Evolutionary conservation across 2,888 invertebrate species (phyloP).

Genomic region (Autographa gamma): DNA sequence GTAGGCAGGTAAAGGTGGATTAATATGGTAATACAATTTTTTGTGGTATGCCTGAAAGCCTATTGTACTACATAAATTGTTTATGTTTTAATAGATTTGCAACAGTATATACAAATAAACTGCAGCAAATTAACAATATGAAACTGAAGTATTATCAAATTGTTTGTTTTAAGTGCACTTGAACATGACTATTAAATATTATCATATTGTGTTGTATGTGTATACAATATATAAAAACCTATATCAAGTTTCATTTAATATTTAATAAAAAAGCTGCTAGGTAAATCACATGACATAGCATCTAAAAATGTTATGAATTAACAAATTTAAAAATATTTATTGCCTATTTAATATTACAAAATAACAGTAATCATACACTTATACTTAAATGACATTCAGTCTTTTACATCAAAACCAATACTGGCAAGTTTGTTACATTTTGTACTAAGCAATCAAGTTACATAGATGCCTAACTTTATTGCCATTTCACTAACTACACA

Average conservation of each 20-base stretch:
- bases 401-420: conserved; percentile 88
- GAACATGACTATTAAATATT: conserved; percentile 13
- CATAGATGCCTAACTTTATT: conserved; percentile 71
- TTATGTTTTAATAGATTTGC: conserved; percentile 12
- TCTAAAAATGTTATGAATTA: conserved; percentile 59
- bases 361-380: conserved; percentile 76
- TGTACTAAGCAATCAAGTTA: conserved; percentile 86
- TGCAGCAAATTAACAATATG: conserved; percentile 11
- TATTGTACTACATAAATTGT: conserved; percentile 15
- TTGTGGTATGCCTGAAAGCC: conserved; percentile 33
- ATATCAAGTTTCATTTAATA: conserved; percentile 49
- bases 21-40: conserved; percentile 46
- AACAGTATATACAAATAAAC: conserved; percentile 26
- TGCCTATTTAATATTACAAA: conserved; percentile 75
- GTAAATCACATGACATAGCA: conserved; percentile 66
- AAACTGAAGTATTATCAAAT: conserved; percentile 26
- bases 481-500: conserved; percentile 81
- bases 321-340: conserved; percentile 64
- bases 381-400: conserved; percentile 87
- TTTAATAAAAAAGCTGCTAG: conserved; percentile 65
- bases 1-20: conserved; percentile 50
- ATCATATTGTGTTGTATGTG: conserved; percentile 25
- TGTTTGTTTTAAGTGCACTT: conserved; percentile 53
- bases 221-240: conserved; percentile 33
- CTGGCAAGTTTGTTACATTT: conserved; percentile 88